Percentiles rank a stretch among this genome's conserved stretches.
phyloP scores from a whole-genome alignment of 2,797 vertebrate genomes.

The Acomys russatus region DNA sequence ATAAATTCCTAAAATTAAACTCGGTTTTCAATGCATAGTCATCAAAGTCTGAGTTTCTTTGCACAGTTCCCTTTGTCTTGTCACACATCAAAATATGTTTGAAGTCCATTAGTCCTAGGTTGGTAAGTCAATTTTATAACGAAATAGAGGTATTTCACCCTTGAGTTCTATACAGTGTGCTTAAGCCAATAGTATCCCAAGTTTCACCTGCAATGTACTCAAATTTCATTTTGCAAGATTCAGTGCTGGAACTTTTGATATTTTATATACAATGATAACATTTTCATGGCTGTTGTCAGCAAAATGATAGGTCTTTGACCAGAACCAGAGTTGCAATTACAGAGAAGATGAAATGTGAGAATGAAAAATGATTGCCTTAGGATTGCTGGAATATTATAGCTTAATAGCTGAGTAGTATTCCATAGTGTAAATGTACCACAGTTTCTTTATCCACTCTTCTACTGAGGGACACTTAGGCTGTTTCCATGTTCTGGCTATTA shows the following conservation, averaged over 20 bases:
- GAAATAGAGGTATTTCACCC: not conserved
- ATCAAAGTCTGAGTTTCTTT: not conserved
- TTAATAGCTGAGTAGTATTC: too few species aligned
- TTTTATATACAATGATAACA: constrained; percentile 43
- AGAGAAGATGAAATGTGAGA: constrained; percentile 40
- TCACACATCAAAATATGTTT: not conserved
- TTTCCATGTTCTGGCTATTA: too few species aligned
- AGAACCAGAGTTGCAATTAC: constrained; percentile 36
- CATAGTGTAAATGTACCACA: too few species aligned
- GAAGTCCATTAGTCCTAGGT: not conserved
- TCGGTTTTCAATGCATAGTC: constrained; percentile 20
- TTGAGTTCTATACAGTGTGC: not conserved
- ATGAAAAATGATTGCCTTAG: constrained; percentile 23
- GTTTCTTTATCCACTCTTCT: too few species aligned
- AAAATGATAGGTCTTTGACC: constrained; percentile 5
- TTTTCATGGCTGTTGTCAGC: not conserved
- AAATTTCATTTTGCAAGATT: constrained; percentile 63
- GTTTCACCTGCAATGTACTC: not conserved
- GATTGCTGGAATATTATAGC: not conserved
- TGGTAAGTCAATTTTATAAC: not conserved
- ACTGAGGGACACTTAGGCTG: too few species aligned
- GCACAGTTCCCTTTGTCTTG: not conserved
- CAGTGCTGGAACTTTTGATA: not conserved
- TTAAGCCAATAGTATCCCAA: not conserved
- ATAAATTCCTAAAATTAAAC: constrained; percentile 25